Evolutionary conservation across 2,113 vertebrate species (phyloP), one percentile per base, ranked within the genome.

Genomic region (Acrocephalus kingi): DNA sequence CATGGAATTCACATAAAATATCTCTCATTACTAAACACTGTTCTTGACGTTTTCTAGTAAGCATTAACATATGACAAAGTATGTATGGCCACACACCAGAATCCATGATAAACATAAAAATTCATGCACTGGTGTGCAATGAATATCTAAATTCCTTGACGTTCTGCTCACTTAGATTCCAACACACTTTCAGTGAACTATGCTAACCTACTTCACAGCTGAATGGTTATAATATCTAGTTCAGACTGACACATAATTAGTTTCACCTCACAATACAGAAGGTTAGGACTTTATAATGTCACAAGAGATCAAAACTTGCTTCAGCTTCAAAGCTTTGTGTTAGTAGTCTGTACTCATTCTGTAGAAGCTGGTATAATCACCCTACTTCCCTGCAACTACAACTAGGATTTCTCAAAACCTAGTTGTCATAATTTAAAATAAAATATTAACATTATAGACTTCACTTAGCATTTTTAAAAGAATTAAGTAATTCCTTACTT

Each of bases 211-310:
- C 83, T 95, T 90, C 84, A 91, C 84, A 94, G 89, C 28, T 84
- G 73, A 94, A 68, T 46, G n/a, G 69, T 55, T 94, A 45, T 31
- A 92, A 49, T 84, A 89, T 27, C 80, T 49, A 84, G 73, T 64
- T 91, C 84, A 89, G 55, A 75, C 46, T 19, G 5, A 67, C 56
- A 87, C 45, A 58, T 80, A 88, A 95, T 95, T 97, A 92, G 62
- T 94, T 94, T 91, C 93, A 95, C 71, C 91, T 87, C 84, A 62
- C 19, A 79, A 35, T 41, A 87, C 19, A 84, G 37, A 67, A 94
- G 76, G 87, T 84, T 89, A 96, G 86, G 84, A 56, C 58, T 84
- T 87, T 2, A 43, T 81, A 87, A 84, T 66, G 81, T 75, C 86
- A 87, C 48, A 68, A 45, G 73, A 88, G 56, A 80, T 45, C 64